Evolutionary conservation across 2,888 invertebrate species (phyloP).

Genomic region (Tetranychus piercei): DNA sequence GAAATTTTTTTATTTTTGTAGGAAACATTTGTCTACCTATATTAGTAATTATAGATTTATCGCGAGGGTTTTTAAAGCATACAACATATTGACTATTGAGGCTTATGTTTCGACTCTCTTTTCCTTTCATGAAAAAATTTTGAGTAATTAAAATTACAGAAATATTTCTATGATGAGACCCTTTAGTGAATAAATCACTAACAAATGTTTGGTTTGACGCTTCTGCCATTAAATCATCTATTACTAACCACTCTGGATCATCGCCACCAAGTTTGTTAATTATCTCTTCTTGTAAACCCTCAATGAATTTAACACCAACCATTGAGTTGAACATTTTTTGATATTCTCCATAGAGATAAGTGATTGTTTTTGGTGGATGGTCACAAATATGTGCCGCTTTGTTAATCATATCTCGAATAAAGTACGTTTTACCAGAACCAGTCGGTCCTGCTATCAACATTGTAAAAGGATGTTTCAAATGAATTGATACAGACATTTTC

Average conservation of each 20-base stretch:
- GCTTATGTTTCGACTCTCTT: conserved; percentile 4
- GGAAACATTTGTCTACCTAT: no score
- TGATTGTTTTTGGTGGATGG: neutral
- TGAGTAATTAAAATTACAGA: neutral
- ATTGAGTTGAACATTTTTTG: neutral
- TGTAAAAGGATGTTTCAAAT: neutral
- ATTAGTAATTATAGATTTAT: no score
- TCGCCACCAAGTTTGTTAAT: neutral
- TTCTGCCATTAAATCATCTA: neutral
- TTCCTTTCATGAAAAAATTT: neutral
- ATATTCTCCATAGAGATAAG: neutral
- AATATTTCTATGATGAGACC: neutral
- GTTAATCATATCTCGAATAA: neutral
- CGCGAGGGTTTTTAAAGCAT: no score
- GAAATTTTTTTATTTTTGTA: no score
- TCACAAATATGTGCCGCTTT: neutral
- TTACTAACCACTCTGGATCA: neutral
- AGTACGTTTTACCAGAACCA: neutral
- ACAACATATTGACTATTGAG: no score
- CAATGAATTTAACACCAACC: neutral
- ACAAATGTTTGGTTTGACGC: neutral
- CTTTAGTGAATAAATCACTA: neutral
- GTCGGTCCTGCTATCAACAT: neutral
- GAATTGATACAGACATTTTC: neutral
- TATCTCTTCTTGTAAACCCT: neutral